Percentiles rank a stretch among this genome's conserved stretches.
These are phyloP conservation scores for Scrobipalpa costella DNA, from an alignment of 2,888 invertebrate species.

Conservation along the genomic window DNA sequence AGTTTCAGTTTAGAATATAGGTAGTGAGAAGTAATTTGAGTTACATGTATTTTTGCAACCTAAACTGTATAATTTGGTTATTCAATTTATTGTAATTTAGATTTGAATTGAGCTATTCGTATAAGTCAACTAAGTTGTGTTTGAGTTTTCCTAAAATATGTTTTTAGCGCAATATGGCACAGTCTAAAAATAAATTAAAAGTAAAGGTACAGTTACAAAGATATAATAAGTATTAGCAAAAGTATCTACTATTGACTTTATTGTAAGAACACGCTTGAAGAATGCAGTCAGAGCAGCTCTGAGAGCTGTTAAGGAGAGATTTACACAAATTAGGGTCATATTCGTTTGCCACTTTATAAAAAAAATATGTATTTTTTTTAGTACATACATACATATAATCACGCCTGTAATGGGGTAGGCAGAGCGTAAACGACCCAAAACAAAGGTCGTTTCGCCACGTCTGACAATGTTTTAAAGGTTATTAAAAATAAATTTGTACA, in stretches of 20 bases:
- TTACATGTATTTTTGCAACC: too few relatives aligned
- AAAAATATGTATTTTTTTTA: neutral
- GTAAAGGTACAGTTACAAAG: neutral
- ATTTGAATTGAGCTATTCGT: neutral
- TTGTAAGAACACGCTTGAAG: conserved; percentile 35
- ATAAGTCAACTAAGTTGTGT: neutral
- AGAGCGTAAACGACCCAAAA: too few relatives aligned
- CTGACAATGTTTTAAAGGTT: too few relatives aligned
- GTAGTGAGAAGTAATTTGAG: too few relatives aligned
- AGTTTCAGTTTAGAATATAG: conserved; percentile 1
- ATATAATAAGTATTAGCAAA: conserved; percentile 27
- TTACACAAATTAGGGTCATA: neutral
- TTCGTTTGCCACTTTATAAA: neutral
- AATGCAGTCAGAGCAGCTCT: conserved; percentile 34
- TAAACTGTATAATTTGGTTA: too few relatives aligned
- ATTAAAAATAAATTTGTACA: neutral
- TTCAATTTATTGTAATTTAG: neutral
- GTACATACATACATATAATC: too few relatives aligned
- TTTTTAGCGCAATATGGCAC: conserved; percentile 43
- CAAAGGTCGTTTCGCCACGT: too few relatives aligned
- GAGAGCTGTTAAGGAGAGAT: conserved; percentile 24
- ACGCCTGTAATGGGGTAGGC: too few relatives aligned
- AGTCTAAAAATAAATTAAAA: conserved; percentile 38
- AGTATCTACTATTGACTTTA: conserved; percentile 29
- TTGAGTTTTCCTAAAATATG: neutral